Conservation (phyloP, 2,888 invertebrate genomes). For the Incurvaria masculella region DNA sequence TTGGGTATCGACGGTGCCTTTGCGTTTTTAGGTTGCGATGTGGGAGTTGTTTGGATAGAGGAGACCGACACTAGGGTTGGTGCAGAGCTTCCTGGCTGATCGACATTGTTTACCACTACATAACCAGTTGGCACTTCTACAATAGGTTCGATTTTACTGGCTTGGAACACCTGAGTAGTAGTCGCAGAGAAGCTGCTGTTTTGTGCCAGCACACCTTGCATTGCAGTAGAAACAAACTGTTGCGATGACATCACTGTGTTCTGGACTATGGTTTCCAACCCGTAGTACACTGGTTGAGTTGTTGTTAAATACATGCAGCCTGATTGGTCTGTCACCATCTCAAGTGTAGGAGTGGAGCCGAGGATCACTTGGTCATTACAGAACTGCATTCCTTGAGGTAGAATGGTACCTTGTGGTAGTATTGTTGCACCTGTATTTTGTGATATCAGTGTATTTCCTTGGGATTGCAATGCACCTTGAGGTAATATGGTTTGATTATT, state of each 20-base stretch:
- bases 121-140: conserved; percentile 72
- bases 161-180: conserved; percentile 80
- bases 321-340: conserved; percentile 61
- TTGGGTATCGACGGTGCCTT: conserved; percentile 41
- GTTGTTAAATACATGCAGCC: conserved; percentile 59
- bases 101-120: conserved; percentile 64
- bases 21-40: conserved; percentile 41
- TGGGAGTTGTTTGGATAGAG: conserved; percentile 33
- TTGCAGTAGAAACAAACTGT: conserved; percentile 77
- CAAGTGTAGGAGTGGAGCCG: conserved; percentile 59
- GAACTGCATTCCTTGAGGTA: conserved; percentile 37
- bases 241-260: conserved; percentile 89
- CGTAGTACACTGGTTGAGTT: conserved; percentile 77
- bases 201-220: conserved; percentile 76
- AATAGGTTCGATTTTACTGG: conserved; percentile 79
- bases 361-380: conserved; percentile 61
- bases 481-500: conserved; percentile 51
- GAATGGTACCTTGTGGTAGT: conserved; percentile 56
- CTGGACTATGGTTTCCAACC: conserved; percentile 81
- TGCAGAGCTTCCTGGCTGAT: conserved; percentile 38
- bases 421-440: conserved; percentile 57
- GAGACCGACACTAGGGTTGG: conserved; percentile 41
- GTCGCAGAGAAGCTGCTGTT: conserved; percentile 83
- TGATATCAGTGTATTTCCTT: conserved; percentile 52
- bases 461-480: conserved; percentile 43